Evolutionary conservation across 1,140 invertebrate genomes (phyloP).

Genomic region (Hydropsyche tenuis): DNA sequence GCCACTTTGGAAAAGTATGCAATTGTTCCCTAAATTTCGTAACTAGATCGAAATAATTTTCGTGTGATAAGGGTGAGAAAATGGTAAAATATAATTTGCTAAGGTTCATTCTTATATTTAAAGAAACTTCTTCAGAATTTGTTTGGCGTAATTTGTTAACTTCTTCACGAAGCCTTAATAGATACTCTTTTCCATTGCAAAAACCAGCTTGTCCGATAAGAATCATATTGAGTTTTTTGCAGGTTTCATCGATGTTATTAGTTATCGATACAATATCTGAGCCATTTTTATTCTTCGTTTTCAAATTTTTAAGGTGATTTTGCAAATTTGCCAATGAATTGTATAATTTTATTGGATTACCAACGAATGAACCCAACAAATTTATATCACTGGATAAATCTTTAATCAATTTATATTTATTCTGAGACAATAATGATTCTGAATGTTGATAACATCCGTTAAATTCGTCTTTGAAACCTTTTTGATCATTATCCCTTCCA

Average conservation of each 20-base stretch:
- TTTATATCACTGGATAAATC: conserved; percentile 3
- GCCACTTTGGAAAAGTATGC: too few species aligned
- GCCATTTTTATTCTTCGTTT: background rate
- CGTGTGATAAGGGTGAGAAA: conserved; percentile 34
- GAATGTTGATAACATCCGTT: background rate
- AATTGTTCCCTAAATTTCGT: background rate
- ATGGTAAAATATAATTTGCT: conserved; percentile 26
- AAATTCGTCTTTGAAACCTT: background rate
- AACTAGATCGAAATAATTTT: conserved; percentile 37
- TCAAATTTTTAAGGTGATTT: background rate
- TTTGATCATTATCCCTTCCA: background rate
- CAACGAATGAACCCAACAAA: background rate
- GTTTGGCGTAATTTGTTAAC: background rate
- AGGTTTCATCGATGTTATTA: conserved; percentile 14
- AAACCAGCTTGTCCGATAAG: conserved; percentile 42
- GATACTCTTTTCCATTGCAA: conserved; percentile 16
- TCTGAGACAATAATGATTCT: conserved; percentile 11
- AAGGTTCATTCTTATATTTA: conserved; percentile 29
- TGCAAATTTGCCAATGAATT: background rate
- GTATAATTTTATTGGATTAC: background rate
- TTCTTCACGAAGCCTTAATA: conserved; percentile 19
- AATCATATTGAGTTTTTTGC: conserved; percentile 43
- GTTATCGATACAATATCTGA: background rate
- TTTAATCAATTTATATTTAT: conserved; percentile 22
- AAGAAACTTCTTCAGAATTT: background rate